Evolutionary conservation across 1,140 invertebrate genomes (phyloP).

Genomic region (Drosophila bocki): DNA sequence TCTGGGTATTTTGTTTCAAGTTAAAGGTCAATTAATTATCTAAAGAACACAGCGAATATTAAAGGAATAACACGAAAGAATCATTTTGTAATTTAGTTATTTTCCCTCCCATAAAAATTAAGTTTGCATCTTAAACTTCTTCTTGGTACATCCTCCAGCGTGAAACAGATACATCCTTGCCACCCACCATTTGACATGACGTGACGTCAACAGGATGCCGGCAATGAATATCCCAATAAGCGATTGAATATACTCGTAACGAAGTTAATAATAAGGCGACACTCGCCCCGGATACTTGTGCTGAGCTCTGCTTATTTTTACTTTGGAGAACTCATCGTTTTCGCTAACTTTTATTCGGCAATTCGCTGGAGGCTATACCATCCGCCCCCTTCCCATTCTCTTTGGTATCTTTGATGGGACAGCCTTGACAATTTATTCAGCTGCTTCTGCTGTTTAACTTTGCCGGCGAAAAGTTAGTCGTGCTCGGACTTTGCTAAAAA

Average conservation of each 20-base stretch:
- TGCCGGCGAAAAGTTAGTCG: conserved; percentile 42
- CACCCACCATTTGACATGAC: neutral
- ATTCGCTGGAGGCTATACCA: neutral
- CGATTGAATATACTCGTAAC: conserved; percentile 36
- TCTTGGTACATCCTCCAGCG: neutral
- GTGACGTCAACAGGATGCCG: conserved; percentile 3
- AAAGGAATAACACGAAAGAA: neutral
- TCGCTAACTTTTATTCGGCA: conserved; percentile 43
- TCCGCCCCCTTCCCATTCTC: neutral
- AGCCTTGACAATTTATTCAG: conserved; percentile 53
- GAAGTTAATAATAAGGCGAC: conserved; percentile 38
- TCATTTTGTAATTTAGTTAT: too few species aligned
- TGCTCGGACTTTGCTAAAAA: conserved; percentile 43
- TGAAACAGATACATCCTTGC: conserved; percentile 5
- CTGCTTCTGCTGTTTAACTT: conserved; percentile 53
- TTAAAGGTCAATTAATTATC: neutral
- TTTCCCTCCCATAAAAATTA: neutral
- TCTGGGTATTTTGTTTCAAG: neutral
- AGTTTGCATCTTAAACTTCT: neutral
- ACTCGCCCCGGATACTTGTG: conserved; percentile 10
- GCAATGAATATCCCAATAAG: conserved; percentile 26
- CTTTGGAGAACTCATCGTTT: conserved; percentile 43
- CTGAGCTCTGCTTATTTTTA: conserved; percentile 48
- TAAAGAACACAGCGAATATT: neutral
- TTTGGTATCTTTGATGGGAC: conserved; percentile 32